A percentile compares a stretch with the other conserved stretches of the same genome.
phyloP scores from a whole-genome alignment of 1,140 invertebrate genomes.

The Philopotamus ludificatus region DNA sequence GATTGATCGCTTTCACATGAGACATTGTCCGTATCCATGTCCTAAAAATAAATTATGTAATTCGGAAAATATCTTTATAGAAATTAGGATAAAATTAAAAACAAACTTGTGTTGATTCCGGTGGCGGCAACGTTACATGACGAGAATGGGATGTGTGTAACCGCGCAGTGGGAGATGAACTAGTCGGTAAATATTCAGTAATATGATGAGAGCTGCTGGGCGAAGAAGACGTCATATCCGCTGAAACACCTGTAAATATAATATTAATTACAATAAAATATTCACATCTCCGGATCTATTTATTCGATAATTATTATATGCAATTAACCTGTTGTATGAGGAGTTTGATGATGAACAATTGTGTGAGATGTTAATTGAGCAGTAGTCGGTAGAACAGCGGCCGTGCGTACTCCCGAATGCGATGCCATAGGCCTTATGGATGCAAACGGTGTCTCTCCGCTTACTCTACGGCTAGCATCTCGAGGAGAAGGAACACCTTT shows the following conservation, averaged over 20 bases:
- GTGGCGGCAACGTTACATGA: slow-evolving; percentile 49
- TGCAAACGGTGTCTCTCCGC: slow-evolving; percentile 78
- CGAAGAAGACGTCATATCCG: slow-evolving; percentile 59
- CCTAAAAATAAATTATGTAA: slow-evolving; percentile 42
- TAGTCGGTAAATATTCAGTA: slow-evolving; percentile 71
- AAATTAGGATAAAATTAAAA: not conserved
- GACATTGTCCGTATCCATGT: slow-evolving; percentile 56
- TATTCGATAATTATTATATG: too few relatives aligned
- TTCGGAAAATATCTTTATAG: not conserved
- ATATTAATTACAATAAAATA: not conserved
- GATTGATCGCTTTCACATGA: slow-evolving; percentile 48
- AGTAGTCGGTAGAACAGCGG: slow-evolving; percentile 74
- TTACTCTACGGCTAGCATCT: slow-evolving; percentile 62
- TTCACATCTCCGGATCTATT: too few relatives aligned
- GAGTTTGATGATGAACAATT: slow-evolving; percentile 50
- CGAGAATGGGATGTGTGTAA: slow-evolving; percentile 52
- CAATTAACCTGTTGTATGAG: slow-evolving; percentile 58
- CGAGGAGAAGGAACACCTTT: slow-evolving; percentile 50
- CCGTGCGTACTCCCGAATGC: slow-evolving; percentile 67
- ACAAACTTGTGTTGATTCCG: slow-evolving; percentile 50
- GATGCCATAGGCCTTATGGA: slow-evolving; percentile 92
- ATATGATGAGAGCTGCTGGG: slow-evolving; percentile 59
- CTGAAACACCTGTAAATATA: slow-evolving; percentile 51
- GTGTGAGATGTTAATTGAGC: slow-evolving; percentile 12
- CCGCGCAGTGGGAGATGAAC: slow-evolving; percentile 60